phyloP scores from a whole-genome alignment of 2,797 vertebrate genomes.

The Parambassis ranga region DNA sequence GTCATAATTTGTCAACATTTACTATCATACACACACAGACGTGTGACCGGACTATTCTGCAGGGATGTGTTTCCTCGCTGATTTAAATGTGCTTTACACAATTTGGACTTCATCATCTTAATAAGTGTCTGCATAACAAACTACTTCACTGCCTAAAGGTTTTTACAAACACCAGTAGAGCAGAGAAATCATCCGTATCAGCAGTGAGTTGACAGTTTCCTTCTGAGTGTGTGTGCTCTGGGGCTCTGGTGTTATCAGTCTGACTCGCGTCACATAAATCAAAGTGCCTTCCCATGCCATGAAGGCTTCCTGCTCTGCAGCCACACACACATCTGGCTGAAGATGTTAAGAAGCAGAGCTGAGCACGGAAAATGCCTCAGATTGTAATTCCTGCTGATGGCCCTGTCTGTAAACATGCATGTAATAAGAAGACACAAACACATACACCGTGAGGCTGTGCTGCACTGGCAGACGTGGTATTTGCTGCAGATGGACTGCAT shows the following conservation, averaged over 20 bases:
- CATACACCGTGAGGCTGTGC: constrained; percentile 10
- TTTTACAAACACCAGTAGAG: constrained; percentile 8
- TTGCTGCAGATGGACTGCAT: constrained; percentile 37
- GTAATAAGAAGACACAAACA: background rate
- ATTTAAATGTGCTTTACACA: background rate
- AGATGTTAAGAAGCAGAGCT: constrained; percentile 8
- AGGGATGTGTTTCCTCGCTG: background rate
- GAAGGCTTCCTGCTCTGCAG: constrained; percentile 45
- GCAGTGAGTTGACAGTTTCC: constrained; percentile 33
- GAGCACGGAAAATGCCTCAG: background rate
- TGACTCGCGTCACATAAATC: constrained; percentile 68
- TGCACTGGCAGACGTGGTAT: constrained; percentile 24
- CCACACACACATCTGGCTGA: constrained; percentile 53
- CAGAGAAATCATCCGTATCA: constrained; percentile 22
- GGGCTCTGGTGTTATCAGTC: constrained; percentile 63
- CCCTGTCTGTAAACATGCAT: constrained; percentile 15
- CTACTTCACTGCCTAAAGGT: constrained; percentile 12
- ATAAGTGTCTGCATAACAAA: constrained; percentile 10
- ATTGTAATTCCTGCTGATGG: constrained; percentile 12
- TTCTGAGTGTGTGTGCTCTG: constrained; percentile 34
- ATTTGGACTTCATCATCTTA: background rate
- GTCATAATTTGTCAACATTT: too few species aligned
- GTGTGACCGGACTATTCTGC: background rate
- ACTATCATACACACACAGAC: too few species aligned
- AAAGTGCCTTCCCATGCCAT: constrained; percentile 37